Evolutionary conservation across 1,140 invertebrate genomes (phyloP).

Genomic region (Calosoma granatense): DNA sequence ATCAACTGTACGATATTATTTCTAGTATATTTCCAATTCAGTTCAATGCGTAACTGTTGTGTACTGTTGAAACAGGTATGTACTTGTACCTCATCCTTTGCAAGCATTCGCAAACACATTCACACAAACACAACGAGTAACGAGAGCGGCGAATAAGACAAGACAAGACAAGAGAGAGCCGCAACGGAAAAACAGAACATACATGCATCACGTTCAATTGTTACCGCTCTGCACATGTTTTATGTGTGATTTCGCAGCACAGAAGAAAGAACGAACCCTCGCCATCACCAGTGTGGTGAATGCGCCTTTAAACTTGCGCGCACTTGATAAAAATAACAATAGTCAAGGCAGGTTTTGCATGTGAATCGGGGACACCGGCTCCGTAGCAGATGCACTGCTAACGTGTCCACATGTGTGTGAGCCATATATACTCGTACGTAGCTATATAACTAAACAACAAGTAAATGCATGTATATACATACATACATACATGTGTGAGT

Average conservation of each 20-base stretch:
- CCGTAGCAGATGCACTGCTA: constrained; percentile 14
- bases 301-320: too few species aligned
- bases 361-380: neutral
- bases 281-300: too few species aligned
- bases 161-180: neutral
- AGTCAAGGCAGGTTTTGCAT: constrained; percentile 18
- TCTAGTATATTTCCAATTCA: too few species aligned
- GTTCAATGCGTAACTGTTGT: too few species aligned
- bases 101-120: constrained; percentile 1
- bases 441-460: too few species aligned
- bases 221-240: neutral
- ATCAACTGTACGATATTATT: too few species aligned
- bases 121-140: neutral
- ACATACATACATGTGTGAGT: neutral
- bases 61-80: too few species aligned
- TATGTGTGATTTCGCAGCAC: neutral
- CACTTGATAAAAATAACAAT: constrained; percentile 27
- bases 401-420: neutral
- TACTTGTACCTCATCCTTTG: too few species aligned
- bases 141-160: neutral
- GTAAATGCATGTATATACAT: too few species aligned
- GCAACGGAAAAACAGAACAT: neutral
- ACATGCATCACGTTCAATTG: neutral
- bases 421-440: too few species aligned
- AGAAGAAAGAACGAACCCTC: constrained; percentile 17